Evolutionary conservation across 2,113 vertebrate genomes (phyloP), one percentile per base, ranked within the genome.

Genomic region (Ceyx cyanopectus): DNA sequence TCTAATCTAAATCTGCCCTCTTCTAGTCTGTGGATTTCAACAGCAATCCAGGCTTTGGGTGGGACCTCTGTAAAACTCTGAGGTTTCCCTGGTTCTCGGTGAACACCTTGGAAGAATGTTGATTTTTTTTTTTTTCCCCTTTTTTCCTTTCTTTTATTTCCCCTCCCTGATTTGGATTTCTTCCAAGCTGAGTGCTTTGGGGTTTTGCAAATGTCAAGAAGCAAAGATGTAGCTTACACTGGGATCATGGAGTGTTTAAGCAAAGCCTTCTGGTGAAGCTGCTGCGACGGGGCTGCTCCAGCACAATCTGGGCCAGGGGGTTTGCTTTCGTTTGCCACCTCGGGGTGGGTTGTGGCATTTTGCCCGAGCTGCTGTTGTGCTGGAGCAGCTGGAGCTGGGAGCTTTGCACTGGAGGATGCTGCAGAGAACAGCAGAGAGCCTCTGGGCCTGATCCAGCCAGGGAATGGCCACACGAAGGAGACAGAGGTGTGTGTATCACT

Each of bases 401-500:
- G 58, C 58, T 89, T 32, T 50, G 56, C 34, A 40, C 61, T 3
- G 7, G 37, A 34, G 70, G 82, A 37, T 2, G 2, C 30, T 34
- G 48, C 27, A 20, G 0, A 2, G 48, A 20, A 37, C 37, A 37
- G 29, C 0, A 51, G 67, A 50, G 72, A 77, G 6, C 12, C 12
- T 58, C 20, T 0, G 10, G 50, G 30, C 30, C 43, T 21, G 41
- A 14, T 30, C 3, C 3, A 7, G 27, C 16, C n/a, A 24, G 41
- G 30, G 30, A 20, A 17, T n/a, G 56, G 30, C 37, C 37, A 21
- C 18, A 20, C 30, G 10, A 30, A 57, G 30, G 60, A 75, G 65
- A 19, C 17, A 6, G 46, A 2, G 0, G 1, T 0, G 1, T n/a
- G 26, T 37, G 60, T 37, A 26, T n/a, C 23, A 1, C 51, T 57